Conservation (phyloP, 1,140 invertebrate genomes). For the Aphis craccivora region DNA sequence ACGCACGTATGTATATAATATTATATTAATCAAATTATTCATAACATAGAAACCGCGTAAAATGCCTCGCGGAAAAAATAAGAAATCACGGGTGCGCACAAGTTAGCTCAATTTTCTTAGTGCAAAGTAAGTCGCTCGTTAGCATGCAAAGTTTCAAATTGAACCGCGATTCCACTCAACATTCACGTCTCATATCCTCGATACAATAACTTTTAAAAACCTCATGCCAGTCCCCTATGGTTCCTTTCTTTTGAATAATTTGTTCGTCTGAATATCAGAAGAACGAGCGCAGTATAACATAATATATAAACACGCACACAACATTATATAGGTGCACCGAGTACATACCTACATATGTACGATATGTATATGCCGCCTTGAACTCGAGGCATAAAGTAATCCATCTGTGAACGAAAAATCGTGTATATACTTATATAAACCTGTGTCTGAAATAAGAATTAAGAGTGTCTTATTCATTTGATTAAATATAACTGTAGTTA, state of each 20-base stretch:
- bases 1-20: neutral
- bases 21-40: slow-evolving; percentile 41
- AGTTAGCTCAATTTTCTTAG: neutral
- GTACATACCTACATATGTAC: no score
- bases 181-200: neutral
- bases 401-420: neutral
- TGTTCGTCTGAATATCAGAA: neutral
- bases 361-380: neutral
- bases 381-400: neutral
- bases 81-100: neutral
- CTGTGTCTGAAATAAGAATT: neutral
- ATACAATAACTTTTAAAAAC: slow-evolving; percentile 16
- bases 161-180: neutral
- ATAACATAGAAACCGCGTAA: neutral
- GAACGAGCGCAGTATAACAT: no score
- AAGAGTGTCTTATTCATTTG: neutral
- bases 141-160: slow-evolving; percentile 42
- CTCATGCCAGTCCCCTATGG: neutral
- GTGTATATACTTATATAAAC: neutral
- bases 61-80: neutral
- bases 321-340: neutral
- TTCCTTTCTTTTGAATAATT: neutral
- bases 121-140: neutral
- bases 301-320: no score
- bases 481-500: neutral